Base-by-base conservation (phyloP, 2,797 vertebrate species). In the Chrysocyon brachyurus region DNA sequence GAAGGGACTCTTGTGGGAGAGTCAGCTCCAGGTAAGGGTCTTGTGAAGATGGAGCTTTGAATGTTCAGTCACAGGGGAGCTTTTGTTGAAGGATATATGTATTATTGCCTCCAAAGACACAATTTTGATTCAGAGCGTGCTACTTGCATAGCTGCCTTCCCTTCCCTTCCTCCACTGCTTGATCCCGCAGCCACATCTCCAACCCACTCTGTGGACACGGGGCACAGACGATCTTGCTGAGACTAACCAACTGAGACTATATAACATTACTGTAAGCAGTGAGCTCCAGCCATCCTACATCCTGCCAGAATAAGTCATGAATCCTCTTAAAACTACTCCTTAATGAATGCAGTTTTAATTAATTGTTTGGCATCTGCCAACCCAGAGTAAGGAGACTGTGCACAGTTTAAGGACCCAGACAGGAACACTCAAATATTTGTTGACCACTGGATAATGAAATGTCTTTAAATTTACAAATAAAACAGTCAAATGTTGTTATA, bases 291-390 rank as follows among this genome's bases (percentile, higher is more conserved):
- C 7, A 31, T 59, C 22, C 19, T 96, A 22, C 40, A 22, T 93
- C n/a, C 66, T 91, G 61, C 63, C 56, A 85, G 73, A 82, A n/a
- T 66, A 88, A 91, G 79, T 56, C 26, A 17, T 72, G 81, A 86
- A 70, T 88, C 82, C 54, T 79, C 87, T 95, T 78, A 84, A 56
- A 89, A 31, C 7, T 61, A 2, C 79, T 91, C 61, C n/a, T 91
- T 97, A 89, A 89, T 96, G 66, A 95, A 92, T 70, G 6, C 9
- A 79, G 72, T 90, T 91, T 95, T 95, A 90, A 94, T 94, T 82
- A 95, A 93, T 96, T 96, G 91, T 70, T 96, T 78, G 24, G 5
- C 90, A 19, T 90, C 66, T 95, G 64, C 90, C 54, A 86, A 96
- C 6, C 1, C 28, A 92, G 24, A 93, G 40, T 85, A 92, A 84